phyloP scores from a whole-genome alignment of 2,113 vertebrate species.

The Elachura formosa region DNA sequence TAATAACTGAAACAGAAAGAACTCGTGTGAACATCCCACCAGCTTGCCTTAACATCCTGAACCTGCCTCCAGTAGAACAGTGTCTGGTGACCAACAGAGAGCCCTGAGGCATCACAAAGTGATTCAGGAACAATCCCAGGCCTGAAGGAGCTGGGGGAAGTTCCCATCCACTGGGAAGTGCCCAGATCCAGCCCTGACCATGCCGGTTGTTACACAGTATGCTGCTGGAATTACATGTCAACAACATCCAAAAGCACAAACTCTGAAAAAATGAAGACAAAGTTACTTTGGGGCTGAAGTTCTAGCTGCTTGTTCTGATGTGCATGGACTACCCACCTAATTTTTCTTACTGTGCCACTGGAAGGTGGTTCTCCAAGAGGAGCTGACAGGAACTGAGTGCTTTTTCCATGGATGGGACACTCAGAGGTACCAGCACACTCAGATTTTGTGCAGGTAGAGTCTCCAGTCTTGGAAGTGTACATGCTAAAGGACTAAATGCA shows the following conservation, averaged over 20 bases:
- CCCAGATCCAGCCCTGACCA: not conserved
- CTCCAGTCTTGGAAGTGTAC: accelerated
- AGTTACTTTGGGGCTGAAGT: not conserved
- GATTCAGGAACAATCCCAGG: not conserved
- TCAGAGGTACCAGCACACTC: not conserved
- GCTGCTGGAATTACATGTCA: not conserved
- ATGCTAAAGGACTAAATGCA: accelerated
- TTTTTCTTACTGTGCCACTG: not conserved
- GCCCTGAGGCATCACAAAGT: not conserved
- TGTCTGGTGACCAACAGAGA: not conserved
- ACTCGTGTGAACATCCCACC: not conserved
- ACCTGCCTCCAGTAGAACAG: not conserved
- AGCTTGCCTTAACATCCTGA: not conserved
- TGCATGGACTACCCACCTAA: not conserved
- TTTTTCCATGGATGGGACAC: not conserved
- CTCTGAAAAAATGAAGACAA: not conserved
- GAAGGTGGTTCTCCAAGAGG: not conserved
- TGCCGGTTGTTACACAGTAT: accelerated
- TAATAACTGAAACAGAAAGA: not conserved
- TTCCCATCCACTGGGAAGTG: not conserved
- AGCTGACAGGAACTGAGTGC: not conserved
- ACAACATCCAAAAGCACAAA: not conserved
- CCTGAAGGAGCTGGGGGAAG: not conserved
- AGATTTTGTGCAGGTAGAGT: not conserved
- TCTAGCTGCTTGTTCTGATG: not conserved